A percentile compares a stretch with the other conserved stretches of the same genome.
Evolutionary conservation across 2,888 invertebrate genomes (phyloP).

Genomic region (Caenorhabditis sulstoni): DNA sequence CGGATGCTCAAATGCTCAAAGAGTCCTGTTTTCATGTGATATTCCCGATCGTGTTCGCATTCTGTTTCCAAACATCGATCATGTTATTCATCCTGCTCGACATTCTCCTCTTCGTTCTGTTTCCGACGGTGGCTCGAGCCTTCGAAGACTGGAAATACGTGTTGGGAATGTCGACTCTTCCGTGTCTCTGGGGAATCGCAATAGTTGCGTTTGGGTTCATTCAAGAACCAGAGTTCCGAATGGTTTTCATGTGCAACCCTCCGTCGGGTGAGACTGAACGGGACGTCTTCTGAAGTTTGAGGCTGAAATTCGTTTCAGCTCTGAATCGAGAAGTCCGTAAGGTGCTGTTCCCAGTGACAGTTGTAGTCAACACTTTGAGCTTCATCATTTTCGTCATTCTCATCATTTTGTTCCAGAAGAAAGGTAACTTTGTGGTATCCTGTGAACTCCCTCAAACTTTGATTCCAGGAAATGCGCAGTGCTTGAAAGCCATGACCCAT

Average conservation of each 20-base stretch:
- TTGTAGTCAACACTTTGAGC: conserved; percentile 8
- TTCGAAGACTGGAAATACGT: conserved; percentile 23
- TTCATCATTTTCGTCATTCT: conserved; percentile 7
- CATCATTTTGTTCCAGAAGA: conserved; percentile 11
- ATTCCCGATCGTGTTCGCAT: too few species aligned
- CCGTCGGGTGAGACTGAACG: not conserved
- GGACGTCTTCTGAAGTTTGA: too few species aligned
- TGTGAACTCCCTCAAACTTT: too few species aligned
- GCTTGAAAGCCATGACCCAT: not conserved
- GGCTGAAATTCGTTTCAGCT: not conserved
- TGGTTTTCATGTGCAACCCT: not conserved
- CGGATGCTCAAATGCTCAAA: too few species aligned
- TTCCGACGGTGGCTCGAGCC: not conserved
- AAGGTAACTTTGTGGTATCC: too few species aligned
- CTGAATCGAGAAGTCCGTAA: not conserved
- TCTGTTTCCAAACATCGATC: too few species aligned
- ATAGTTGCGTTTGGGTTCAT: not conserved
- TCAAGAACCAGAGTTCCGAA: not conserved
- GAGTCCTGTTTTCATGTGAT: too few species aligned
- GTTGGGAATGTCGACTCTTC: not conserved
- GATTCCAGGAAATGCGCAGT: not conserved
- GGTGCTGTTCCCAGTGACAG: not conserved
- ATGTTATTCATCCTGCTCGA: too few species aligned
- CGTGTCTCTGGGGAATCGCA: not conserved
- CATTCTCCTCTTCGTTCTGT: too few species aligned